Evolutionary conservation across 1,140 invertebrate species (phyloP), one percentile per base, ranked within the genome.

Genomic region (Bathynomus jamesi): DNA sequence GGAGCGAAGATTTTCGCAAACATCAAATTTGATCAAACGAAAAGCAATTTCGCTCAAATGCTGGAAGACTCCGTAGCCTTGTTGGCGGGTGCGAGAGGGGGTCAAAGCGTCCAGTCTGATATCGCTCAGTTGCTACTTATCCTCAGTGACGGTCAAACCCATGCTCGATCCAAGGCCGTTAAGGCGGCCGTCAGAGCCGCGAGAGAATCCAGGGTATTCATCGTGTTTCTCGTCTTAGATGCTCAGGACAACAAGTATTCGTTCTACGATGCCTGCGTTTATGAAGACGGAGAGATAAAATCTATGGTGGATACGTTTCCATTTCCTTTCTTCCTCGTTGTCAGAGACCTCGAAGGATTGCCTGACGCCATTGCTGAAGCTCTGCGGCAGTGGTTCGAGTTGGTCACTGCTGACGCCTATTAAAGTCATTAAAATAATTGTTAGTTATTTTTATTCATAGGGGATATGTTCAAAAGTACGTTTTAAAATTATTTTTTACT

Each of bases 321-420:
- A 5, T 99, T 99, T 81, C 95, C 96, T n/a, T 99, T 96, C 84
- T 99, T 99, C 82, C 87, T 99, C 27, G 92, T 99, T 77, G 85
- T 99, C 5, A 83, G 92, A 68, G 92, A 98, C 80, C 89, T 98
- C 72, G 88, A 89, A 71, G 87, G 89, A 30, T 83, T 99, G 68
- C 96, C 97, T 0, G 84, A 86, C 63, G 92, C 97, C 4, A 83
- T 99, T 5, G 94, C 95, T 79, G 96, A 99, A 83, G 96, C 96
- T 2, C 84, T 99, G 53, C 84, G 96, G 73, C 96, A 99, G 81
- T 99, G 97, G 97, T 99, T 99, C 83, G 96, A 99, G 87, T 82
- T 98, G 67, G 93, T 96, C 13, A 90, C 91, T n/a, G 77, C 78
- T 31, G 74, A 76, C 67, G 78, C 75, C 27, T 62, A 70, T 53